Conservation (phyloP, 2,888 invertebrate species). For the Metopia argyrocephala region DNA sequence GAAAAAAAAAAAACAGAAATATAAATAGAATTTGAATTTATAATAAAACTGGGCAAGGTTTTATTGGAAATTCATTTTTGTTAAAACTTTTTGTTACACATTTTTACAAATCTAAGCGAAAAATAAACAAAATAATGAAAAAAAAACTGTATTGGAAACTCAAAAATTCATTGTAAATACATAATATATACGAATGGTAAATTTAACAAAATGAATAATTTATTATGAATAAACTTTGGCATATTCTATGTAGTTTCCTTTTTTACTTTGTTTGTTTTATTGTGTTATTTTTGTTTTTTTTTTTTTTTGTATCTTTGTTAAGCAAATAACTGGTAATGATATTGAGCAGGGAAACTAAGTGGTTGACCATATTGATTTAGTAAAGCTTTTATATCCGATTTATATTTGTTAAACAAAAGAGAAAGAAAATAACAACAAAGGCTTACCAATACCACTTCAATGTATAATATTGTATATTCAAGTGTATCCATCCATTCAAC, state of each 20-base stretch:
- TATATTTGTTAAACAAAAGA: not conserved
- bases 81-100: no score
- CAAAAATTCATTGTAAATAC: not conserved
- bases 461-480: not conserved
- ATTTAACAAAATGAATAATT: conserved; percentile 36
- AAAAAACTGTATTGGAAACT: not conserved
- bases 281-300: not conserved
- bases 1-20: no score
- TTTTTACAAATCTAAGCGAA: no score
- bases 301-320: not conserved
- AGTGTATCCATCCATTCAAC: no score
- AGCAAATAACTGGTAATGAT: conserved; percentile 17
- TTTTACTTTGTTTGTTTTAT: not conserved
- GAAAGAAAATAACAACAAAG: not conserved
- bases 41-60: conserved; percentile 4
- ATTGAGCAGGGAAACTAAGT: not conserved
- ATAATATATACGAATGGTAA: not conserved
- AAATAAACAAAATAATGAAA: no score
- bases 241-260: conserved; percentile 19
- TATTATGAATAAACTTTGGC: conserved; percentile 38
- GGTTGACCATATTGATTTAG: conserved; percentile 37
- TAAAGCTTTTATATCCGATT: not conserved
- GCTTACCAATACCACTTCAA: not conserved
- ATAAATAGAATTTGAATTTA: not conserved
- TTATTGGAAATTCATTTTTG: no score